Conservation (phyloP, 2,113 vertebrate species). For the Sminthopsis crassicaudata region DNA sequence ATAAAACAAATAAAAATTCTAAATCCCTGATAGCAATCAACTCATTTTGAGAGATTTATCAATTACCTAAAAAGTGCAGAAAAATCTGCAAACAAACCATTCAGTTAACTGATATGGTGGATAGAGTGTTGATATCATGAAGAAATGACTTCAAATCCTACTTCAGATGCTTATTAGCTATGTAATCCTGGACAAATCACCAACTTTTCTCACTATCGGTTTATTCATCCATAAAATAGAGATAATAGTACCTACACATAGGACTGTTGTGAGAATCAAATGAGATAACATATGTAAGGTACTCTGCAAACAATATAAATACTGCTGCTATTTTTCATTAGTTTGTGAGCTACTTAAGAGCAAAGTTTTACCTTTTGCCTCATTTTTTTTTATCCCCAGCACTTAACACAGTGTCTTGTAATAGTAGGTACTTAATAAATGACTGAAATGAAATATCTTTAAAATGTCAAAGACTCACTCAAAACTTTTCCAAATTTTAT, state of each 20-base stretch:
- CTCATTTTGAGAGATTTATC: not conserved
- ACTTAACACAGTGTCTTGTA: not conserved
- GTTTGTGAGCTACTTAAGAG: not conserved
- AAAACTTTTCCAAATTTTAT: slow-evolving; percentile 39
- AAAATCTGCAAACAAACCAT: not conserved
- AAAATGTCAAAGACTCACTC: slow-evolving; percentile 31
- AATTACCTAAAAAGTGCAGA: not conserved
- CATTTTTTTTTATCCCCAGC: not conserved
- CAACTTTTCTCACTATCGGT: not conserved
- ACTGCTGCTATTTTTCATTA: not conserved
- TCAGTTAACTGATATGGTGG: not conserved
- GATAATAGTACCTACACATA: not conserved
- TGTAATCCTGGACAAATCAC: not conserved
- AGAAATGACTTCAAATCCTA: not conserved
- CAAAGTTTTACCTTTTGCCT: not conserved
- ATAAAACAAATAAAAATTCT: not conserved
- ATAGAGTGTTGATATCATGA: not conserved
- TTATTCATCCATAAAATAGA: not conserved
- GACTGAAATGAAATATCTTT: not conserved
- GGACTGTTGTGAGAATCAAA: not conserved
- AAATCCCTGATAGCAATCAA: not conserved
- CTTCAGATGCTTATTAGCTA: not conserved
- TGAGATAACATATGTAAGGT: not conserved
- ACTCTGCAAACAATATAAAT: not conserved
- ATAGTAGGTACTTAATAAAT: not conserved